These are phyloP conservation scores for Gymnogyps californianus DNA, from an alignment of 2,113 vertebrate species.

Conservation along the genomic window DNA sequence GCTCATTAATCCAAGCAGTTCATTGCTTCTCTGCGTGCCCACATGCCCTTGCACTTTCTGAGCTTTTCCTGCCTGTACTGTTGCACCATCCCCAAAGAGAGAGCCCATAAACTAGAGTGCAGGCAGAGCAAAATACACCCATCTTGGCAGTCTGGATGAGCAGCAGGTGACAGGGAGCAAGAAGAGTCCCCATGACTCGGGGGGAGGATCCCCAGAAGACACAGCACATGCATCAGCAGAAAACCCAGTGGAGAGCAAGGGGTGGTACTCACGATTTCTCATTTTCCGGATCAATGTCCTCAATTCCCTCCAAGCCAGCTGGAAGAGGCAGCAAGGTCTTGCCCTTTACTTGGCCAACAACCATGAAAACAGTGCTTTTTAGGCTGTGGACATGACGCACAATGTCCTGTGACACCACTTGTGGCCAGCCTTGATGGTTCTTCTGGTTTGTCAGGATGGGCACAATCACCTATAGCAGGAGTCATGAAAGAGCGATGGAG, in stretches of 20 bases:
- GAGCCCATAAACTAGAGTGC: not conserved
- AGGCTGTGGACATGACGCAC: constrained; percentile 75
- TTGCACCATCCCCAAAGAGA: not conserved
- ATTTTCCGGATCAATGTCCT: constrained; percentile 63
- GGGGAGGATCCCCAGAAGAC: not conserved
- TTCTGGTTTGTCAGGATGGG: constrained; percentile 81
- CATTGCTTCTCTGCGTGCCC: not conserved
- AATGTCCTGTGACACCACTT: constrained; percentile 83
- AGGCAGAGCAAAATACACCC: not conserved
- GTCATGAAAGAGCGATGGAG: fast-evolving
- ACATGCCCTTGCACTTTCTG: not conserved
- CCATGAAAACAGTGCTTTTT: constrained; percentile 71
- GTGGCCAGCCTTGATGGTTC: constrained; percentile 84
- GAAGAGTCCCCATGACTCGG: not conserved
- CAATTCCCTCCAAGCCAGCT: constrained; percentile 68
- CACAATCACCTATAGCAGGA: constrained; percentile 78
- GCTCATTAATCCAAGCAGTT: not conserved
- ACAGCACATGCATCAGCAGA: not conserved
- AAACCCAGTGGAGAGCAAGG: not conserved
- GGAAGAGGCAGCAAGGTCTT: constrained; percentile 88
- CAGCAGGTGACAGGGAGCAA: not conserved
- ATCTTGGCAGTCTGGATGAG: not conserved
- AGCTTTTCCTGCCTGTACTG: not conserved
- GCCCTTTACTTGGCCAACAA: constrained; percentile 84
- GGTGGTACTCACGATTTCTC: constrained; percentile 72